phyloP scores from a whole-genome alignment of 2,797 vertebrate genomes.

The Lutjanus argentimaculatus region DNA sequence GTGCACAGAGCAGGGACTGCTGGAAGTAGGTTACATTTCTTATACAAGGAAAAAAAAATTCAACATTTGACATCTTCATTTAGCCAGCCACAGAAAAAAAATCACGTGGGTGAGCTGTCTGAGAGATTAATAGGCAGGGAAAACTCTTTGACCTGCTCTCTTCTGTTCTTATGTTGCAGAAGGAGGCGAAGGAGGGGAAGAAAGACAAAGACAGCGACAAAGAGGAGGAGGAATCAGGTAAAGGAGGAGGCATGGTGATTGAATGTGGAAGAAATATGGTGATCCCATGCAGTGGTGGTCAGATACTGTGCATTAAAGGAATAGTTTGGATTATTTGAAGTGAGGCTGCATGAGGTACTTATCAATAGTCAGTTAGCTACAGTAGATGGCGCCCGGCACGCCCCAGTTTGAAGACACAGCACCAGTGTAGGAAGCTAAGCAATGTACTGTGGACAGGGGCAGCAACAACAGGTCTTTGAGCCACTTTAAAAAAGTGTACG shows the following conservation, averaged over 20 bases:
- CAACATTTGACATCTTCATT: constrained; percentile 24
- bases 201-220: constrained; percentile 83
- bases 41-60: not conserved
- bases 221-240: constrained; percentile 84
- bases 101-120: constrained; percentile 38
- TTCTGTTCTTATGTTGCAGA: constrained; percentile 72
- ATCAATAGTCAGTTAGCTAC: too few relatives aligned
- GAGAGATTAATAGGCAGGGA: constrained; percentile 38
- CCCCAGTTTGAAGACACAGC: too few relatives aligned
- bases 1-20: not conserved
- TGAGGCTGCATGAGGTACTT: too few relatives aligned
- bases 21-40: constrained; percentile 39
- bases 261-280: not conserved
- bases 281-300: not conserved
- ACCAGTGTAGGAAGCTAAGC: too few relatives aligned
- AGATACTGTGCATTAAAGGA: not conserved
- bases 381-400: too few relatives aligned
- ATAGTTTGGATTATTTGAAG: too few relatives aligned
- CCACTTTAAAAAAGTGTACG: too few relatives aligned
- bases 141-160: constrained; percentile 36
- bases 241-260: constrained; percentile 1
- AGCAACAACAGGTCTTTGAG: too few relatives aligned
- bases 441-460: too few relatives aligned
- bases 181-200: constrained; percentile 82
- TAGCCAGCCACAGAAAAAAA: not conserved